Evolutionary conservation across 2,888 invertebrate species (phyloP).

Genomic region (Rotaria socialis): DNA sequence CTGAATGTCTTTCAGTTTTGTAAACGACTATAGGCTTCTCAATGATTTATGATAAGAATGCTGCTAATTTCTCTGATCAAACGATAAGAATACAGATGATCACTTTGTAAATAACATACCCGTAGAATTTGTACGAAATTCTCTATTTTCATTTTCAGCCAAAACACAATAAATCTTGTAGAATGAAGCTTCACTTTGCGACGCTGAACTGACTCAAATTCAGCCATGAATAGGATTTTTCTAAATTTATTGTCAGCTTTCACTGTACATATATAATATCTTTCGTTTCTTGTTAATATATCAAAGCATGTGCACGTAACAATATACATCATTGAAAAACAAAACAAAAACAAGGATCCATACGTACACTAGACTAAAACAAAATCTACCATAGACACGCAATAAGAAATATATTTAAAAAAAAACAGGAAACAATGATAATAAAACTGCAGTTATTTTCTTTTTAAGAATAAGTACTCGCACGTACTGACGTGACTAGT

Average conservation of each 20-base stretch:
- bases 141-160: no score
- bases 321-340: not conserved
- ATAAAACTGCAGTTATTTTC: not conserved
- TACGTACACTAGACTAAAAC: not conserved
- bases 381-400: not conserved
- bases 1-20: no score
- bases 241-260: not conserved
- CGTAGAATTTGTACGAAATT: no score
- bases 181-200: no score
- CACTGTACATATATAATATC: not conserved
- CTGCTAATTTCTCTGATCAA: no score
- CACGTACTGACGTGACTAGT: not conserved
- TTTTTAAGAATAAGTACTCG: not conserved
- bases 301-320: not conserved
- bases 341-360: not conserved
- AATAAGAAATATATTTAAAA: not conserved
- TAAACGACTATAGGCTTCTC: no score
- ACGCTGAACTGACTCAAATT: no score
- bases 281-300: not conserved
- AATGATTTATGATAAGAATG: no score
- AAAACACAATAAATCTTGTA: no score
- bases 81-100: no score
- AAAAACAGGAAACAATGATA: not conserved
- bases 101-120: no score
- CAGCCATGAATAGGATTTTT: no score